These are phyloP conservation scores for Cottus gobio DNA, from an alignment of 2,113 vertebrate species.

Conservation along the genomic window DNA sequence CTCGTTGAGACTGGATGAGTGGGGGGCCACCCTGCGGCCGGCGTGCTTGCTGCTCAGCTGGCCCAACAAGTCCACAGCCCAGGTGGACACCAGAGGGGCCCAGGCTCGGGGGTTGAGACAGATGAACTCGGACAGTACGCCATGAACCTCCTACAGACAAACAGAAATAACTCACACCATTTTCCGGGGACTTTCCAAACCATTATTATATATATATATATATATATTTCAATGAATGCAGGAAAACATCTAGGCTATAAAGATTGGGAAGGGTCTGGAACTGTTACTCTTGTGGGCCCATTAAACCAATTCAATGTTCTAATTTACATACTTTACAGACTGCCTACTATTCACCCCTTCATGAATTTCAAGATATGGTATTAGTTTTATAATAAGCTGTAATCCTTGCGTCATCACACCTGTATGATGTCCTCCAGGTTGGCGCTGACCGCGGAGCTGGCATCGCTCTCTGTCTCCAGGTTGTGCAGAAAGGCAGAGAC, in stretches of 20 bases:
- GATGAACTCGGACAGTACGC: slow-evolving; percentile 89
- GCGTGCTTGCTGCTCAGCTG: slow-evolving; percentile 95
- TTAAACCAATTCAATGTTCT: background rate
- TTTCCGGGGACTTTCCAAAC: background rate
- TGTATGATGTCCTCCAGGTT: slow-evolving; percentile 91
- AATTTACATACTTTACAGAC: background rate
- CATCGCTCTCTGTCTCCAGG: slow-evolving; percentile 78
- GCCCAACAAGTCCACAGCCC: slow-evolving; percentile 96
- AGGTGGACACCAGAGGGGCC: slow-evolving; percentile 91
- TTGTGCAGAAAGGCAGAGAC: slow-evolving; percentile 87
- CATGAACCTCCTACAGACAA: slow-evolving; percentile 84
- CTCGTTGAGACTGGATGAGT: slow-evolving; percentile 91
- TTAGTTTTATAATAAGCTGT: background rate
- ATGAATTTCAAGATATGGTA: background rate
- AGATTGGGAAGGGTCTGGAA: background rate
- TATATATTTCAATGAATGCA: background rate
- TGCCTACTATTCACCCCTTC: background rate
- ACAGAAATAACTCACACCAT: background rate
- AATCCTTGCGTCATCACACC: slow-evolving; percentile 39
- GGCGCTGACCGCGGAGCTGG: slow-evolving; percentile 70
- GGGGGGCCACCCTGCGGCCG: slow-evolving; percentile 86
- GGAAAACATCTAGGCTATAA: background rate
- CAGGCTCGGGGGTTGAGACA: slow-evolving; percentile 90
- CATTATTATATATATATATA: too few species aligned
- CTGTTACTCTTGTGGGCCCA: background rate